These are phyloP conservation scores for Alca torda DNA, from an alignment of 2,797 vertebrate genomes.

Conservation along the genomic window DNA sequence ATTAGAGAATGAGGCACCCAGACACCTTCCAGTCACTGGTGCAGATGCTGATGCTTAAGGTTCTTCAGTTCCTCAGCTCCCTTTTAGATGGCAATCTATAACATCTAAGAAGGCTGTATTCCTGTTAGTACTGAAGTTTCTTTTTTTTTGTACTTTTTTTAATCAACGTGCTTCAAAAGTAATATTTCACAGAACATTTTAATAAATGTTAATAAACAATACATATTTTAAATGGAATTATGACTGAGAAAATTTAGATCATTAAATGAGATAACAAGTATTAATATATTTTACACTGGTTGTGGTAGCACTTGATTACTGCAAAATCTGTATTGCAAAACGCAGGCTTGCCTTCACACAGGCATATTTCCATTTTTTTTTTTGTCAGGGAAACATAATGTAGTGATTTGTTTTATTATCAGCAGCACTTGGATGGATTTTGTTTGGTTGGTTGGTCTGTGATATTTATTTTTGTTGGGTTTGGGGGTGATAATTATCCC, in stretches of 20 bases:
- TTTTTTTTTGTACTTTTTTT: neutral
- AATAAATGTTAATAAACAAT: neutral
- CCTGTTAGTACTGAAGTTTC: neutral
- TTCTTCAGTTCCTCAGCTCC: neutral
- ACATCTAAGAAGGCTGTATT: neutral
- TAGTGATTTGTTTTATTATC: neutral
- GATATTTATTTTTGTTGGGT: neutral
- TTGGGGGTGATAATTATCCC: neutral
- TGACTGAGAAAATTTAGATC: neutral
- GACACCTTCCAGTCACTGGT: neutral
- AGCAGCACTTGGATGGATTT: neutral
- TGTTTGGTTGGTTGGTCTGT: neutral
- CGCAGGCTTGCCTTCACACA: neutral
- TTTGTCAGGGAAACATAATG: neutral
- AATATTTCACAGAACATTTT: neutral
- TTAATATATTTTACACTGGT: neutral
- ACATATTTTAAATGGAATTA: neutral
- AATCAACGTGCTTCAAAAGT: neutral
- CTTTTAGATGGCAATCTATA: neutral
- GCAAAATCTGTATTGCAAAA: neutral
- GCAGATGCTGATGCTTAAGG: neutral
- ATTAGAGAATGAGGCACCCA: neutral
- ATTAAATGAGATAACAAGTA: neutral
- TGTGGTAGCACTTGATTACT: neutral
- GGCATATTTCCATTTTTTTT: neutral